A percentile compares a stretch with the other conserved stretches of the same genome.
phyloP scores from a whole-genome alignment of 1,140 invertebrate genomes.

The Pachypeltis micranthus region DNA sequence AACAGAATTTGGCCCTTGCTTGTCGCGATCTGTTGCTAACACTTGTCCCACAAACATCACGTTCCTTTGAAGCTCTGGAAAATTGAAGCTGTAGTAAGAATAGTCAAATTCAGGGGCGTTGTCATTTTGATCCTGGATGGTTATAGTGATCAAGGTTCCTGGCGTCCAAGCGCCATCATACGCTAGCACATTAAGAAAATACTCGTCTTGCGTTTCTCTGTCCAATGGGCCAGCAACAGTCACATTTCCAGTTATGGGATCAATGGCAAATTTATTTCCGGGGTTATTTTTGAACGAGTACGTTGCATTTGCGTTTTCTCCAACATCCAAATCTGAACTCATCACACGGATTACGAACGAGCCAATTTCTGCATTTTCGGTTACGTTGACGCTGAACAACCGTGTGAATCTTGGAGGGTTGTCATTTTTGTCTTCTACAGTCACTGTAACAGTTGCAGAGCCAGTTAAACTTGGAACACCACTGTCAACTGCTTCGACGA shows the following conservation, averaged over 20 bases:
- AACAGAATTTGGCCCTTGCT: constrained; percentile 85
- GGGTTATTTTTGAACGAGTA: constrained; percentile 82
- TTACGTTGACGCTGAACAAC: constrained; percentile 85
- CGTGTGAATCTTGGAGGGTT: constrained; percentile 87
- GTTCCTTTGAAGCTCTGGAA: constrained; percentile 68
- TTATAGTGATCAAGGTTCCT: constrained; percentile 80
- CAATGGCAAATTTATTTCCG: constrained; percentile 78
- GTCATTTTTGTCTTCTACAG: constrained; percentile 85
- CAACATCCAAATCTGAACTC: constrained; percentile 77
- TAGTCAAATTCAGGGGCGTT: constrained; percentile 85
- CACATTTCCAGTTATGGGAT: constrained; percentile 77
- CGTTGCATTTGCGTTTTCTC: constrained; percentile 74
- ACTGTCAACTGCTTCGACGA: constrained; percentile 76
- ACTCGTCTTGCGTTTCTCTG: constrained; percentile 81
- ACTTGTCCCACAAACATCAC: constrained; percentile 80
- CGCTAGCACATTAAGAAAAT: constrained; percentile 72
- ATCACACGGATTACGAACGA: constrained; percentile 87
- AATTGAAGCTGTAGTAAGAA: constrained; percentile 77
- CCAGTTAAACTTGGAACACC: constrained; percentile 71
- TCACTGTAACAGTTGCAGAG: constrained; percentile 70
- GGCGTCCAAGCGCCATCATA: constrained; percentile 80
- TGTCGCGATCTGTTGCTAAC: constrained; percentile 74
- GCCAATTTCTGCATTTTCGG: constrained; percentile 85
- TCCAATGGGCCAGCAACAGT: constrained; percentile 74
- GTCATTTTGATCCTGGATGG: constrained; percentile 90